Evolutionary conservation across 2,888 invertebrate genomes (phyloP).

Genomic region (Leuctra nigra): DNA sequence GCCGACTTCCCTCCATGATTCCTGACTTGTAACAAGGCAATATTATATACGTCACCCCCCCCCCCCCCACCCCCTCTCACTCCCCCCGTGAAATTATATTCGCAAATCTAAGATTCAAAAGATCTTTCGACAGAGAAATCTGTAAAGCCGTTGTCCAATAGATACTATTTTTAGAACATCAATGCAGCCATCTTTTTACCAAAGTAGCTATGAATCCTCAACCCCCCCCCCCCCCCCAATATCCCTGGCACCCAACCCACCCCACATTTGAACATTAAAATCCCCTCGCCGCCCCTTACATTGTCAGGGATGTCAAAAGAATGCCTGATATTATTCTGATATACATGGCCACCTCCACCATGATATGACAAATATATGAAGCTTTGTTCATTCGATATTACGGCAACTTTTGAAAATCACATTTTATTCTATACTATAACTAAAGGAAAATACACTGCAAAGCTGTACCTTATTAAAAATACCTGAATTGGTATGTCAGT

Average conservation of each 20-base stretch:
- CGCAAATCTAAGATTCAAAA: conserved; percentile 18
- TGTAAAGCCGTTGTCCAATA: conserved; percentile 16
- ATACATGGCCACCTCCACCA: background rate
- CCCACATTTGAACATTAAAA: conserved; percentile 13
- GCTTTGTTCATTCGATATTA: no score
- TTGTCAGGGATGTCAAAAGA: conserved; percentile 1
- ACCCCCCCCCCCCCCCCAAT: background rate
- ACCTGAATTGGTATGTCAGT: no score
- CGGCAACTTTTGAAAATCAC: no score
- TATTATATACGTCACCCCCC: conserved; percentile 1
- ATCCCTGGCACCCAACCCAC: background rate
- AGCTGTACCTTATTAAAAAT: no score
- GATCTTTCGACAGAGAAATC: background rate
- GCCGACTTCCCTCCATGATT: background rate
- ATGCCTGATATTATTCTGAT: no score
- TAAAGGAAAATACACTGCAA: no score
- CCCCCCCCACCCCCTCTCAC: background rate
- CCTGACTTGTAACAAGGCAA: conserved; percentile 1
- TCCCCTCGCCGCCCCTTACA: conserved; percentile 1
- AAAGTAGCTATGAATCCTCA: conserved; percentile 18
- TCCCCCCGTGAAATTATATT: conserved; percentile 16
- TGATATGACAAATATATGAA: background rate
- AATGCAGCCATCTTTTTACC: conserved; percentile 17
- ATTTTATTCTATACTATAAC: no score
- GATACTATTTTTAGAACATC: conserved; percentile 18